Base-by-base conservation (phyloP, 1,140 invertebrate species). In the Drosophila burlai region DNA sequence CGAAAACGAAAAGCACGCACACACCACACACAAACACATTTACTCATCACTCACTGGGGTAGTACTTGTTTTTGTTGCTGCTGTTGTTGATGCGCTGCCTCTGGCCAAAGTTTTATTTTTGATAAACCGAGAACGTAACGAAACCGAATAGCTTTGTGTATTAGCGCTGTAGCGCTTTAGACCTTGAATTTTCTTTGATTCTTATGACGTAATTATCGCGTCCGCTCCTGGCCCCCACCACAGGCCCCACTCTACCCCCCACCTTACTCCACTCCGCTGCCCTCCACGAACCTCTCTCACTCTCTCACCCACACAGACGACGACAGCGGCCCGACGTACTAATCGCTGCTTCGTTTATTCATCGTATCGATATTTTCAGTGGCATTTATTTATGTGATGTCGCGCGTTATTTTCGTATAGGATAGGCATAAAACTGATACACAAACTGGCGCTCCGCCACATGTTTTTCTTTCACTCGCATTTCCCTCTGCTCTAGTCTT, bases 141-240 rank as follows among this genome's bases (percentile, higher is more conserved):
- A 90, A 89, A 89, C 83, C 78, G 83, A 82, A 90, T 86, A 90
- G 79, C 85, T 80, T 80, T 62, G 73, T 80, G 72, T 71, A 50
- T 38, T 40, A 40, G 54, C 54, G 72, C 67, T 64, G 76, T 80
- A 77, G 72, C 65, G 68, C 38, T 34, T 66, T 40, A 85, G 85
- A 90, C 85, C 85, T 90, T 90, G 85, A 90, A 90, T 90, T 90
- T 90, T 85, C 85, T 90, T 84, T 91, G 79, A 91, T 90, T 90
- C 82, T 91, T 91, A 90, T 90, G 85, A 90, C 85, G 85, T 90
- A 90, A 90, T 90, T 90, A 90, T 83, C 82, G 83, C 83, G 83
- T 76, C 76, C 74, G 78, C 62, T 57, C 43, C 61, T 42, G 54
- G 54, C 54, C 54, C 54, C 54, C 45, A 46, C 45, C 45, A 46